Evolutionary conservation across 2,797 vertebrate species (phyloP).

Genomic region (Percopsis omiscomaycus): DNA sequence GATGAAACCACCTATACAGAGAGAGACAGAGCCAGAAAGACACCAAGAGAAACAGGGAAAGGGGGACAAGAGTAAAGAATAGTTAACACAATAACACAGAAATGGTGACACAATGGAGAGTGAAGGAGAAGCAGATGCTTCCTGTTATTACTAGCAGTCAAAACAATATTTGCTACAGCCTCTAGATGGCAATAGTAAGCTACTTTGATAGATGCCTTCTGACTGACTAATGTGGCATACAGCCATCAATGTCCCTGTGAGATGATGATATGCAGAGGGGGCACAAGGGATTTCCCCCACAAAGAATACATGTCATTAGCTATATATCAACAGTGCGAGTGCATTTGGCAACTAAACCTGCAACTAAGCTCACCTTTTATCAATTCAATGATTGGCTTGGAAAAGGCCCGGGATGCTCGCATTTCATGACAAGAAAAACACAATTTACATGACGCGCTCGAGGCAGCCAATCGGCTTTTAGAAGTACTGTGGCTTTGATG

Average conservation of each 20-base stretch:
- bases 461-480: slow-evolving; percentile 29
- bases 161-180: slow-evolving; percentile 33
- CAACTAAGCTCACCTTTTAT: not conserved
- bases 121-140: not conserved
- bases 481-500: not conserved
- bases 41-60: slow-evolving; percentile 12
- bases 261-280: slow-evolving; percentile 35
- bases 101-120: not conserved
- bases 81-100: not conserved
- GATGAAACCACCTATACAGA: slow-evolving; percentile 91
- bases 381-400: too few relatives aligned
- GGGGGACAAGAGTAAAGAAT: not conserved
- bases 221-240: slow-evolving; percentile 35
- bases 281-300: slow-evolving; percentile 20
- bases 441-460: slow-evolving; percentile 21
- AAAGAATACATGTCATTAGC: slow-evolving; percentile 29
- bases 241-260: slow-evolving; percentile 37
- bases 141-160: not conserved
- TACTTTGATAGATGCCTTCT: slow-evolving; percentile 11
- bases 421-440: slow-evolving; percentile 36
- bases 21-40: not conserved
- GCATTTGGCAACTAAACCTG: not conserved
- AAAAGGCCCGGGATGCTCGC: too few relatives aligned
- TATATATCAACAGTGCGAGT: not conserved
- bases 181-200: slow-evolving; percentile 60